Evolutionary conservation across 1,140 invertebrate species (phyloP), one percentile per base, ranked within the genome.

Genomic region (Apis dorsata): DNA sequence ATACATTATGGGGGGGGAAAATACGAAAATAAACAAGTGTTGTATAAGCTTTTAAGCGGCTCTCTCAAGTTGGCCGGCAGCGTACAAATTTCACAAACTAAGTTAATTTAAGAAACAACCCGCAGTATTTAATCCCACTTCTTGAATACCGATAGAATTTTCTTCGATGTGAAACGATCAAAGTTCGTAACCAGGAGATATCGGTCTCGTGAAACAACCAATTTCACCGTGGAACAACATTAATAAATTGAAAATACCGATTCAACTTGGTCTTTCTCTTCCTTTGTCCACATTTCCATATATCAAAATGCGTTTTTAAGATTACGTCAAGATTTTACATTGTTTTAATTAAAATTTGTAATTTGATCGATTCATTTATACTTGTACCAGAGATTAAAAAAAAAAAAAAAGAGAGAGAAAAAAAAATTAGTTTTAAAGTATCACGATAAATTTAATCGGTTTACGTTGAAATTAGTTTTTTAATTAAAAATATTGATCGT

Each of bases 1-100:
- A 12, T 24, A 1, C 19, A 55, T 15, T 9, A 24, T 1, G 34
- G 2, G 3, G 13, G 34, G 0, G 12, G 13, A 7, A 76, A 28
- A 34, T 24, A 55, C 21, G 75, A 44, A 34, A 71, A 78, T 78
- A 71, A 80, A 74, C 77, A 84, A 60, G 62, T 59, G 49, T 19
- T n/a, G 82, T 28, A 62, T 68, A 80, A 84, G 71, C 71, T 81
- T 74, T 57, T 55, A 60, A 74, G 78, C 62, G 17, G 57, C 65
- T 60, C 57, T 44, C 3, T 44, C 3, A 8, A 9, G 17, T 17
- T 21, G 34, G 11, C 28, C 17, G 15, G 17, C 4, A 2, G 70
- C 49, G 24, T 62, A 57, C 21, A 57, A 28, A 57, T 83, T 34
- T 62, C 19, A 19, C 57, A 17, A 69, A 60, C 75, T 10, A 28